phyloP scores from a whole-genome alignment of 2,888 invertebrate genomes.

The Hypolimnas misippus region DNA sequence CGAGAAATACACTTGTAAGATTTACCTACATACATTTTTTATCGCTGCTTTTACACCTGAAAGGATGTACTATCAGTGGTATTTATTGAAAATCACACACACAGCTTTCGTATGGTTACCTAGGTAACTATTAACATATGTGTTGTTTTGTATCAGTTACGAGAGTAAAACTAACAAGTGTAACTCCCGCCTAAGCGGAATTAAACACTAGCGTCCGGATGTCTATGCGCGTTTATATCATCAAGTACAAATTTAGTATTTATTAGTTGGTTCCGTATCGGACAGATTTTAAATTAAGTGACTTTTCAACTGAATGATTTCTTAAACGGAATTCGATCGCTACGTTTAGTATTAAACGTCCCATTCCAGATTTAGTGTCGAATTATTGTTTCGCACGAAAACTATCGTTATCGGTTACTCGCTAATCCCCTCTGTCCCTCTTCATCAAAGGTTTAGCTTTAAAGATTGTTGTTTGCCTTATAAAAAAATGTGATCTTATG shows the following conservation, averaged over 20 bases:
- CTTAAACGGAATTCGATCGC: conserved; percentile 2
- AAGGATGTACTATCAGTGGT: no score
- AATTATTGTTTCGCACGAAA: conserved; percentile 41
- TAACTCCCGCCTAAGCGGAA: no score
- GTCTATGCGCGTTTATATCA: conserved; percentile 61
- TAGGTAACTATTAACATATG: no score
- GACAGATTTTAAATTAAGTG: conserved; percentile 47
- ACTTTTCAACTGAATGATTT: conserved; percentile 31
- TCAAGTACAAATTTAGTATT: conserved; percentile 78
- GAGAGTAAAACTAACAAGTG: no score
- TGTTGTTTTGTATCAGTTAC: no score
- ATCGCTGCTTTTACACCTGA: no score
- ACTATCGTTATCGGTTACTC: conserved; percentile 66
- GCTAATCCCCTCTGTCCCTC: conserved; percentile 52
- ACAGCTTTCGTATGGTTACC: no score
- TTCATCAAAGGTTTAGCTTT: conserved; percentile 81
- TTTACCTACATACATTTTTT: no score
- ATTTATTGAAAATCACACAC: no score
- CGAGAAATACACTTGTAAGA: no score
- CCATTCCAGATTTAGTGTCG: conserved; percentile 57
- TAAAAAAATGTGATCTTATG: conserved; percentile 83
- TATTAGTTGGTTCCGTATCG: conserved; percentile 50
- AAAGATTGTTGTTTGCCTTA: conserved; percentile 84
- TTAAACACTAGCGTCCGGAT: conserved; percentile 68
- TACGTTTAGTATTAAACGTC: conserved; percentile 59